Percentiles rank a stretch among this genome's conserved stretches.
phyloP scores from a whole-genome alignment of 2,888 invertebrate genomes.

The Eupithecia subumbrata region DNA sequence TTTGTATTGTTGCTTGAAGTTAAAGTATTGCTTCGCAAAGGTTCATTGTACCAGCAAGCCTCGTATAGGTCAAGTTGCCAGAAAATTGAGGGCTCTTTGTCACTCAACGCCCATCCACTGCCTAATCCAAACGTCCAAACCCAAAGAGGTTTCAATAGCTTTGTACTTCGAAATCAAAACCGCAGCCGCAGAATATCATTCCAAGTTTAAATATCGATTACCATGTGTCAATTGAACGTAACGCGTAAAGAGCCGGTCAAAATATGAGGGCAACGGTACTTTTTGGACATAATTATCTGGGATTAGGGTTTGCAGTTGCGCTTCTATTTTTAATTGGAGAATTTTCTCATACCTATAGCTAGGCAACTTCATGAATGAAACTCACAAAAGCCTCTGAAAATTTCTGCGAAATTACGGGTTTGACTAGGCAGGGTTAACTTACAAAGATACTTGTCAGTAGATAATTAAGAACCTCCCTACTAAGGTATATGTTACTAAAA shows the following conservation, averaged over 20 bases:
- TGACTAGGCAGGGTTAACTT: too few species aligned
- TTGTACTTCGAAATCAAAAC: conserved; percentile 10
- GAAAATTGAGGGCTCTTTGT: conserved; percentile 37
- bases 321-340: conserved; percentile 11
- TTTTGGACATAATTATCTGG: conserved; percentile 38
- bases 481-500: neutral
- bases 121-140: conserved; percentile 22
- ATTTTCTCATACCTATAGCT: neutral
- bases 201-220: conserved; percentile 53
- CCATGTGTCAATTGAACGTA: conserved; percentile 50
- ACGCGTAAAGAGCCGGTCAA: conserved; percentile 41
- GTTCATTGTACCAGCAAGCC: conserved; percentile 14
- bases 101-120: conserved; percentile 39
- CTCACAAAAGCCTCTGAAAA: neutral
- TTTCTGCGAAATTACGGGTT: neutral
- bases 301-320: conserved; percentile 21
- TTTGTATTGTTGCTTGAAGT: neutral
- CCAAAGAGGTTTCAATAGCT: neutral
- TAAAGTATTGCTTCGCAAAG: neutral
- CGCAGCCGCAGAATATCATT: conserved; percentile 25
- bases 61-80: conserved; percentile 34
- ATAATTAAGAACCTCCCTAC: neutral
- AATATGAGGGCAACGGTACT: conserved; percentile 53
- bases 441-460: neutral
- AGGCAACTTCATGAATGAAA: neutral